Evolutionary conservation across 2,113 vertebrate species (phyloP).

Genomic region (Cynopterus brachyotis): DNA sequence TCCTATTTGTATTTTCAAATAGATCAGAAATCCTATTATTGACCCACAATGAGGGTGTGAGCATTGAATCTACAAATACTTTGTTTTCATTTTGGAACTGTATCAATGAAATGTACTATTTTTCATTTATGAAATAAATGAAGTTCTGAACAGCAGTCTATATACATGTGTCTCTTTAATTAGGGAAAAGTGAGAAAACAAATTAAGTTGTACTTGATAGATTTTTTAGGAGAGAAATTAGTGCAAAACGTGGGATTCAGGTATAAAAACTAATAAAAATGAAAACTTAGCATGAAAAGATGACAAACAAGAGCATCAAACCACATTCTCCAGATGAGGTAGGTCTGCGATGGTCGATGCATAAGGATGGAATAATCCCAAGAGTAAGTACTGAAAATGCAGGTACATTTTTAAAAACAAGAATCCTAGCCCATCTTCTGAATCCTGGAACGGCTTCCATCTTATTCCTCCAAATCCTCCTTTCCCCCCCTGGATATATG

Average conservation of each 20-base stretch:
- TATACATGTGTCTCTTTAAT: neutral
- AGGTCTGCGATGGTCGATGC: neutral
- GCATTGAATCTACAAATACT: neutral
- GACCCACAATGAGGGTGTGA: neutral
- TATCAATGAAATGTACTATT: neutral
- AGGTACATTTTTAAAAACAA: neutral
- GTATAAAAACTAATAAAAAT: neutral
- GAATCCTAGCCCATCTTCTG: neutral
- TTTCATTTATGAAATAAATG: neutral
- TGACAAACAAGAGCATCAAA: neutral
- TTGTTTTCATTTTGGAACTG: constrained; percentile 10
- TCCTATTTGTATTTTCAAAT: neutral
- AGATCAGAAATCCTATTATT: neutral
- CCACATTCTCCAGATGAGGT: neutral
- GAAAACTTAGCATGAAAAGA: neutral
- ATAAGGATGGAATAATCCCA: neutral
- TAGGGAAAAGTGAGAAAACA: constrained; percentile 41
- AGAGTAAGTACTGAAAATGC: neutral
- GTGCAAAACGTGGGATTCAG: neutral
- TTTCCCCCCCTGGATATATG: neutral
- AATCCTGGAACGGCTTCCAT: neutral
- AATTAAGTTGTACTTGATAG: constrained; percentile 20
- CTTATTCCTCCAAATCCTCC: neutral
- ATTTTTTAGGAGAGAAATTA: constrained; percentile 3
- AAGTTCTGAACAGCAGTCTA: neutral